phyloP scores from a whole-genome alignment of 2,888 invertebrate genomes.

The Anorthoa munda region DNA sequence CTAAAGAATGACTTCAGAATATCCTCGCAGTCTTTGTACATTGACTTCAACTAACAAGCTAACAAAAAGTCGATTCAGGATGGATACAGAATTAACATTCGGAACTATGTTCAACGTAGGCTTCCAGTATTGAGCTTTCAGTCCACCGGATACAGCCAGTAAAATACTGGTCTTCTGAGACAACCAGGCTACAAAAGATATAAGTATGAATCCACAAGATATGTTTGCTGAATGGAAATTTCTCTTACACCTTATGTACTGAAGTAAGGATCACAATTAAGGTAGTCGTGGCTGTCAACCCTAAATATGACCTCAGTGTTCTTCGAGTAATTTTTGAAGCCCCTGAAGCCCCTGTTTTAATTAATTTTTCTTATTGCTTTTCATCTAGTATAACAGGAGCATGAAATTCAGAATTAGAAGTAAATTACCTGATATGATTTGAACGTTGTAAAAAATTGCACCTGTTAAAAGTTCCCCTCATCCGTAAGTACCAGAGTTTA shows the following conservation, averaged over 20 bases:
- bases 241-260: not conserved
- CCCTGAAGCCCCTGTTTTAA: not conserved
- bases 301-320: too few species aligned
- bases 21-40: constrained; percentile 72
- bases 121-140: not conserved
- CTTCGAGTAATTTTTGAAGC: not conserved
- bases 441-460: not conserved
- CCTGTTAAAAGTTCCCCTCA: not conserved
- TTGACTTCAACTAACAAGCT: constrained; percentile 58
- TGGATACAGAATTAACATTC: constrained; percentile 3
- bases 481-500: not conserved
- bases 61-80: constrained; percentile 28
- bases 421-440: not conserved
- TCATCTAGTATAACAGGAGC: not conserved
- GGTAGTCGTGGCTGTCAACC: too few species aligned
- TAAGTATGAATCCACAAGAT: not conserved
- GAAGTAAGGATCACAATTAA: not conserved
- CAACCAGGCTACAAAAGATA: not conserved
- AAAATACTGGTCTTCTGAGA: too few species aligned
- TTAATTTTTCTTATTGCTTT: not conserved
- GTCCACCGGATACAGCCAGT: not conserved
- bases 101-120: not conserved
- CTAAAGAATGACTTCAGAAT: constrained; percentile 77
- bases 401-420: not conserved
- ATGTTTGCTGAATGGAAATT: not conserved